Evolutionary conservation across 1,140 invertebrate species (phyloP).

Genomic region (Drosophila nannoptera): DNA sequence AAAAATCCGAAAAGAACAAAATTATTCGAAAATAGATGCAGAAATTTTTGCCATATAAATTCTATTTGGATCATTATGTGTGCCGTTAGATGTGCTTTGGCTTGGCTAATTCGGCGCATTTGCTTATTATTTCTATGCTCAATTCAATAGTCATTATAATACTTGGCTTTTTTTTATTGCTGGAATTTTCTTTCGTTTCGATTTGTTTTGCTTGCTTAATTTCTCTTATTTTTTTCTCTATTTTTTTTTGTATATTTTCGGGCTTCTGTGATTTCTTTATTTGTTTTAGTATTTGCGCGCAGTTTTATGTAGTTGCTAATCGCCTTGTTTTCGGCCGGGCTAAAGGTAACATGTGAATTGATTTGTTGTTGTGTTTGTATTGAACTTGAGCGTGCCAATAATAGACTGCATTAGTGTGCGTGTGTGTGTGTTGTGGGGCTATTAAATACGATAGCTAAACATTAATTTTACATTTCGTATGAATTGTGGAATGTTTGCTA

Average conservation of each 20-base stretch:
- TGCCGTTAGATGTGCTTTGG: conserved; percentile 5
- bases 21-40: conserved; percentile 56
- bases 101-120: background rate
- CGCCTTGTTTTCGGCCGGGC: conserved; percentile 13
- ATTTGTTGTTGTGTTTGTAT: conserved; percentile 24
- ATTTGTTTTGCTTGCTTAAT: too few relatives aligned
- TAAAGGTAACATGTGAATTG: conserved; percentile 23
- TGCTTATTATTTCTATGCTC: conserved; percentile 32
- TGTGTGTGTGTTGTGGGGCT: background rate
- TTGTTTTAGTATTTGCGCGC: conserved; percentile 44
- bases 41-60: conserved; percentile 15
- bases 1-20: conserved; percentile 53
- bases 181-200: conserved; percentile 5
- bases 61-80: background rate
- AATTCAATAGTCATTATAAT: conserved; percentile 48
- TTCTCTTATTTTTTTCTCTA: conserved; percentile 14
- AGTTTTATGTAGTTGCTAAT: conserved; percentile 46
- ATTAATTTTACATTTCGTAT: conserved; percentile 29
- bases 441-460: conserved; percentile 17
- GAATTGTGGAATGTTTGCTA: conserved; percentile 3
- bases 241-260: conserved; percentile 33
- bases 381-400: conserved; percentile 28
- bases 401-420: background rate
- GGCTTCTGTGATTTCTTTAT: conserved; percentile 38
- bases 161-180: conserved; percentile 40